Percentiles rank a stretch among this genome's conserved stretches.
These are phyloP conservation scores for Micromesistius poutassou DNA, from an alignment of 2,797 vertebrate genomes.

Conservation along the genomic window DNA sequence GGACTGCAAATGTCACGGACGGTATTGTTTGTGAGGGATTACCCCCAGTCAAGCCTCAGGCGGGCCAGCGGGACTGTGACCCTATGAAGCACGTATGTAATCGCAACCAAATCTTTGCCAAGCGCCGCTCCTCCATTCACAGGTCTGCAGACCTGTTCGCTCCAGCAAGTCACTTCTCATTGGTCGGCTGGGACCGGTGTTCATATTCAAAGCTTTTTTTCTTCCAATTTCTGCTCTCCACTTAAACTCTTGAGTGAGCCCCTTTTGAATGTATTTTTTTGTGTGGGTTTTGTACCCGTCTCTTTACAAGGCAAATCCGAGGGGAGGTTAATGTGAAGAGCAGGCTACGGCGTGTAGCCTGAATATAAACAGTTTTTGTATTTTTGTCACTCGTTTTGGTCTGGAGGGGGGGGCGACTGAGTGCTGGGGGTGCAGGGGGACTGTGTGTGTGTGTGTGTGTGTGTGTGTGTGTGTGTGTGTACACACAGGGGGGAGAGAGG, in stretches of 20 bases:
- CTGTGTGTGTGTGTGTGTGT: no score
- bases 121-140: neutral
- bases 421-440: constrained; percentile 20
- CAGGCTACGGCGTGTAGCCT: constrained; percentile 63
- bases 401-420: constrained; percentile 47
- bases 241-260: neutral
- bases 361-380: constrained; percentile 82
- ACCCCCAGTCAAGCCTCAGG: constrained; percentile 61
- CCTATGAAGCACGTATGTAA: constrained; percentile 67
- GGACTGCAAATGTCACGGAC: constrained; percentile 71
- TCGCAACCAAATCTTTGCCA: constrained; percentile 17
- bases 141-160: neutral
- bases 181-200: constrained; percentile 14
- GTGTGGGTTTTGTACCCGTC: constrained; percentile 4
- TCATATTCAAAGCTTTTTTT: constrained; percentile 33
- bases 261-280: constrained; percentile 55
- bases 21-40: constrained; percentile 74
- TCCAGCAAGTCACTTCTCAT: neutral
- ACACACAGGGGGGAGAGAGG: constrained; percentile 45
- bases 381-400: constrained; percentile 76
- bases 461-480: constrained; percentile 43
- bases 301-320: constrained; percentile 71
- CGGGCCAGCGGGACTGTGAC: constrained; percentile 62
- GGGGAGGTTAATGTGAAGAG: constrained; percentile 74
- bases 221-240: neutral